Percentiles rank a stretch among this genome's conserved stretches.
Evolutionary conservation across 2,888 invertebrate genomes (phyloP).

Genomic region (Noctua janthe): DNA sequence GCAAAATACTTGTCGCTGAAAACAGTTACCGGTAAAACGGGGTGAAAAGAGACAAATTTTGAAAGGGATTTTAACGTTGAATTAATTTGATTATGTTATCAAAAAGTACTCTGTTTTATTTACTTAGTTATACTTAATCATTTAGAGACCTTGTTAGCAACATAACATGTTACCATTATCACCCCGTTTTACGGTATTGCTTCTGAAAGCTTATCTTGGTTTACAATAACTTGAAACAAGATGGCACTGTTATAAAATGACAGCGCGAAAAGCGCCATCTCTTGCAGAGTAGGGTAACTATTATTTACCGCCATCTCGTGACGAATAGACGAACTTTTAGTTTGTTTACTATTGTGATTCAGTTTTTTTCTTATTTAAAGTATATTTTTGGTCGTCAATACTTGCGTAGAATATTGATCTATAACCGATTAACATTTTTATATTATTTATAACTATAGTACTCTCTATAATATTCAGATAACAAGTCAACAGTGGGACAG

Average conservation of each 20-base stretch:
- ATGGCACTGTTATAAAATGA: constrained; percentile 20
- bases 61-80: too few species aligned
- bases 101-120: too few species aligned
- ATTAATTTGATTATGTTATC: too few species aligned
- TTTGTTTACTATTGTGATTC: constrained; percentile 7
- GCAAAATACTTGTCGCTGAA: not conserved
- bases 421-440: constrained; percentile 7
- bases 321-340: constrained; percentile 30
- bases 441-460: constrained; percentile 15
- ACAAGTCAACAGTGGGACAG: constrained; percentile 50
- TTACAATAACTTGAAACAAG: constrained; percentile 8
- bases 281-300: constrained; percentile 66
- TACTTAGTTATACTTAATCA: too few species aligned
- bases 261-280: constrained; percentile 70
- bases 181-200: too few species aligned
- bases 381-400: not conserved
- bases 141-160: too few species aligned
- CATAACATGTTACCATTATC: too few species aligned
- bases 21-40: too few species aligned
- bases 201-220: not conserved
- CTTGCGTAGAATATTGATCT: constrained; percentile 21
- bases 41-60: too few species aligned
- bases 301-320: constrained; percentile 59
- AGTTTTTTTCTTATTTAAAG: constrained; percentile 7
- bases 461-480: constrained; percentile 41